Conservation (phyloP, 2,113 vertebrate species). For the Mesoclemmys tuberculata region DNA sequence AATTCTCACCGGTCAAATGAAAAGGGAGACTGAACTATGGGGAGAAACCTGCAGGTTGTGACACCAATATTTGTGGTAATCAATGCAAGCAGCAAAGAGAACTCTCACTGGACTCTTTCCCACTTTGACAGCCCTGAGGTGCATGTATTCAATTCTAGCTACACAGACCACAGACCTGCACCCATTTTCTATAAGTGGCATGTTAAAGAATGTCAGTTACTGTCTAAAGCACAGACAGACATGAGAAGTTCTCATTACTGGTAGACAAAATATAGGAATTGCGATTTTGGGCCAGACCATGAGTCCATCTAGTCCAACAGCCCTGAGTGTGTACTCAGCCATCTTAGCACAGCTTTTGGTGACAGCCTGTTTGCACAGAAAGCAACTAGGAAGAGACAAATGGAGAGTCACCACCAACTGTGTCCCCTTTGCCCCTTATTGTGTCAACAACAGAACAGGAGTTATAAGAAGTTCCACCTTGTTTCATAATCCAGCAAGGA, state of each 20-base stretch:
- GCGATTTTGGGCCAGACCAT: background rate
- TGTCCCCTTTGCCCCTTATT: background rate
- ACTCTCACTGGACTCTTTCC: background rate
- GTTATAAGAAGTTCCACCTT: background rate
- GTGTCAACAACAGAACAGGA: background rate
- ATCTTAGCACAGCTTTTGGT: background rate
- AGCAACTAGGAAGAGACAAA: background rate
- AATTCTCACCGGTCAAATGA: background rate
- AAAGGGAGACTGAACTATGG: background rate
- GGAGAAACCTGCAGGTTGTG: background rate
- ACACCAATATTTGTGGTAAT: background rate
- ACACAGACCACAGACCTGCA: conserved; percentile 1
- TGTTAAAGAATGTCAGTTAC: background rate
- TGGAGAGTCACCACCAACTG: background rate
- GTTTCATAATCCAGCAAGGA: background rate
- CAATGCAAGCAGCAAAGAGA: conserved; percentile 22
- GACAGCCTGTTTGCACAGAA: background rate
- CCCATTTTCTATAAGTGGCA: background rate
- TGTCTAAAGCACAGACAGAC: background rate
- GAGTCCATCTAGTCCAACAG: background rate
- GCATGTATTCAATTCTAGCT: background rate
- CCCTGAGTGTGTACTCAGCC: background rate
- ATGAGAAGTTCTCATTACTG: background rate
- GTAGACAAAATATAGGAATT: background rate
- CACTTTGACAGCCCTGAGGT: background rate